phyloP scores from a whole-genome alignment of 2,888 invertebrate species.

The Entomobrya proxima region DNA sequence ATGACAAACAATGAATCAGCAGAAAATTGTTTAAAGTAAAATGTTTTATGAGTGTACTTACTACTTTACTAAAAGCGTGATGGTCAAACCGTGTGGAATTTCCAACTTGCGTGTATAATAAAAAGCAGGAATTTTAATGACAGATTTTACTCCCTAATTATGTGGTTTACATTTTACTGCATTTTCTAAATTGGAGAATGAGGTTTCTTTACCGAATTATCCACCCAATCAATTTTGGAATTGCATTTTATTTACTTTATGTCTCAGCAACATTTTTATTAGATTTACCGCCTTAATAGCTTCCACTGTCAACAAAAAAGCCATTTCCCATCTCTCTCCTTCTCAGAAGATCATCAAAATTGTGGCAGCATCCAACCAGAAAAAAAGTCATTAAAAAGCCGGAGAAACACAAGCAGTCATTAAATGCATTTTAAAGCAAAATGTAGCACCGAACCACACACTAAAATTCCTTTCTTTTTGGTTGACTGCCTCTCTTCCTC shows the following conservation, averaged over 20 bases:
- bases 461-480: conserved; percentile 3
- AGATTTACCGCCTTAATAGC: neutral
- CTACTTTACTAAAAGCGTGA: no score
- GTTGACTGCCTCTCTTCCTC: neutral
- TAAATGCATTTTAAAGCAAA: conserved; percentile 32
- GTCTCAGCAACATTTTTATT: neutral
- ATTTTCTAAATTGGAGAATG: neutral
- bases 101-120: no score
- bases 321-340: neutral
- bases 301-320: neutral
- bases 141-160: conserved; percentile 9
- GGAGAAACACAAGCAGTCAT: conserved; percentile 15
- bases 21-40: neutral
- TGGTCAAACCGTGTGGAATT: no score
- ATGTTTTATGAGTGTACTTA: no score
- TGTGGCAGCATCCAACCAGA: conserved; percentile 31
- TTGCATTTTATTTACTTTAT: no score
- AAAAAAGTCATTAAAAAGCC: conserved; percentile 47
- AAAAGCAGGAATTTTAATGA: neutral
- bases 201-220: no score
- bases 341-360: conserved; percentile 3
- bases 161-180: neutral
- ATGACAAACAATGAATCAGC: conserved; percentile 49
- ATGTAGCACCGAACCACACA: neutral
- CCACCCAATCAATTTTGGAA: no score